Conservation (phyloP, 2,797 vertebrate species). For the Pachyuromys duprasi region DNA sequence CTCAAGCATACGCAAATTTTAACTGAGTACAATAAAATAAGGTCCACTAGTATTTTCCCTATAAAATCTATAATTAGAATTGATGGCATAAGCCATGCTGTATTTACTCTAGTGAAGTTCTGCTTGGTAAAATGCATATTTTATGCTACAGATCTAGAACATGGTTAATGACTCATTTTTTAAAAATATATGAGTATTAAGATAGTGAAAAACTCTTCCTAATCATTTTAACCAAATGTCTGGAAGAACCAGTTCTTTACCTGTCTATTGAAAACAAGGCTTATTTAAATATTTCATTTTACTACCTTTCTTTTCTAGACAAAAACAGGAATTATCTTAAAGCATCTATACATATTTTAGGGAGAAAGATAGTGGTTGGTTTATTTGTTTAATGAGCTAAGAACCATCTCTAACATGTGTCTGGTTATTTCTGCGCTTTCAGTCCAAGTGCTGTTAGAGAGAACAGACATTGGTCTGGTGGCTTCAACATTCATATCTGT, state of each 20-base stretch:
- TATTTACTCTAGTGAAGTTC: slow-evolving; percentile 75
- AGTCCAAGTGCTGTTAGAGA: neutral
- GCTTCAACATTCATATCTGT: neutral
- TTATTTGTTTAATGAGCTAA: neutral
- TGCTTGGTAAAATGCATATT: slow-evolving; percentile 66
- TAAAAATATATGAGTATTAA: slow-evolving; percentile 81
- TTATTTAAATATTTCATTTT: slow-evolving; percentile 41
- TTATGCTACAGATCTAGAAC: slow-evolving; percentile 60
- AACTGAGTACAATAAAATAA: slow-evolving; percentile 71
- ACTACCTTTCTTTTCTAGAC: neutral
- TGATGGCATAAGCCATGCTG: slow-evolving; percentile 69
- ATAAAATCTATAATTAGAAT: slow-evolving; percentile 69
- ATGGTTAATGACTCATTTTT: slow-evolving; percentile 61
- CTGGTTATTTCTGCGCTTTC: neutral
- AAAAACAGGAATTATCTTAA: neutral
- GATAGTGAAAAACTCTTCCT: slow-evolving; percentile 26
- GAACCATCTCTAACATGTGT: neutral
- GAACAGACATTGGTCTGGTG: neutral
- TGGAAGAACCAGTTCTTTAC: slow-evolving; percentile 19
- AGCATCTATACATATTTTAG: neutral
- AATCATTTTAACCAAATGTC: slow-evolving; percentile 48
- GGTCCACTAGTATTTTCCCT: slow-evolving; percentile 71
- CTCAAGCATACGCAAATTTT: slow-evolving; percentile 17
- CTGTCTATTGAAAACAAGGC: neutral
- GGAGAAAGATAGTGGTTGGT: fast-evolving